These are phyloP conservation scores for Bambusicola thoracicus DNA, from an alignment of 2,113 vertebrate species.

Conservation along the genomic window DNA sequence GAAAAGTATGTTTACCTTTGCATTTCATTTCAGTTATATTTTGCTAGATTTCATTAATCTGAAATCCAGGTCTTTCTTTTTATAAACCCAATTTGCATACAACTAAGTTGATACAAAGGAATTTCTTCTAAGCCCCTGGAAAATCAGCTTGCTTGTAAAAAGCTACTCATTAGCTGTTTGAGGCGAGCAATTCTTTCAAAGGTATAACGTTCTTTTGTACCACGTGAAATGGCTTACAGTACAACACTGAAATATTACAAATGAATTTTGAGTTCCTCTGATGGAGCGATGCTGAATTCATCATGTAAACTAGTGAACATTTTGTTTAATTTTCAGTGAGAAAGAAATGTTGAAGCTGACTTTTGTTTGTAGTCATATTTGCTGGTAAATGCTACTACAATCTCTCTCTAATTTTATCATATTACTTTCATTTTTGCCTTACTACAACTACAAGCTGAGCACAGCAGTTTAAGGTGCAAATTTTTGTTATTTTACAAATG, in stretches of 20 bases:
- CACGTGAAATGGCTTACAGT: conserved; percentile 34
- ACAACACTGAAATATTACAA: conserved; percentile 24
- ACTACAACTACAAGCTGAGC: conserved; percentile 60
- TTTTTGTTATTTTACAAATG: conserved; percentile 72
- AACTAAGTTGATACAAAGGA: conserved; percentile 57
- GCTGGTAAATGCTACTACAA: conserved; percentile 22
- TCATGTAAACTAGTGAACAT: conserved; percentile 4
- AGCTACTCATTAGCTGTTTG: conserved; percentile 56
- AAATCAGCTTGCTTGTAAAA: conserved; percentile 57
- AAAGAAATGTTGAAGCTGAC: conserved; percentile 19
- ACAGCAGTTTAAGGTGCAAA: conserved; percentile 60
- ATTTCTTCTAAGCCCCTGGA: conserved; percentile 55
- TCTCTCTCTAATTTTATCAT: conserved; percentile 33
- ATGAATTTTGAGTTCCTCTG: conserved; percentile 54
- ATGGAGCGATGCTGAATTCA: conserved; percentile 42
- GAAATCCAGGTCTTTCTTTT: conserved; percentile 25
- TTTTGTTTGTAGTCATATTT: conserved; percentile 12
- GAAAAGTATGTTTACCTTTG: conserved; percentile 51
- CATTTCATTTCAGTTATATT: conserved; percentile 13
- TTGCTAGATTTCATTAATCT: conserved; percentile 12
- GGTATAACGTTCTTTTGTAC: conserved; percentile 31
- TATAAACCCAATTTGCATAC: conserved; percentile 43
- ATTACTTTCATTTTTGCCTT: conserved; percentile 63
- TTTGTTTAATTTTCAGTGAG: conserved; percentile 51
- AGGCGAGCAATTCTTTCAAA: conserved; percentile 44